These are phyloP conservation scores for Cathartes aura DNA, from an alignment of 2,113 vertebrate genomes.

Conservation along the genomic window DNA sequence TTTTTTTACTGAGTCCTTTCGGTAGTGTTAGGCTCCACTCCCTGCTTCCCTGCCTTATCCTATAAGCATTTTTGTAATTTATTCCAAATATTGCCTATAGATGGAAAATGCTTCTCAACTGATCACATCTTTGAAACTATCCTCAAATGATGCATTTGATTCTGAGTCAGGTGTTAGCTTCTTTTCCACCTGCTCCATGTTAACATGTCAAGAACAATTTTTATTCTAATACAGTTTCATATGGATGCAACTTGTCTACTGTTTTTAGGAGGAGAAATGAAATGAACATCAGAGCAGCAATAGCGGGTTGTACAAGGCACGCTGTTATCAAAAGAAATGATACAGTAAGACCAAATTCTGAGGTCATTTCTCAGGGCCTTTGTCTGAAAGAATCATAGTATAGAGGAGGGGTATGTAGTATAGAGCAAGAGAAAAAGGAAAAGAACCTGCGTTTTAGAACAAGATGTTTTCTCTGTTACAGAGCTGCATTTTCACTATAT, in stretches of 20 bases:
- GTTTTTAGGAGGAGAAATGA: background rate
- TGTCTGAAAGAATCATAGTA: background rate
- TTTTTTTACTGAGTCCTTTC: background rate
- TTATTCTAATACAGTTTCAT: background rate
- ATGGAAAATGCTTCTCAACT: background rate
- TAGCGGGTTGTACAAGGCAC: background rate
- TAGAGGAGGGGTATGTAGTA: background rate
- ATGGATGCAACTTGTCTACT: background rate
- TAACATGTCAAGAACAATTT: background rate
- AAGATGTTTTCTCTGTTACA: background rate
- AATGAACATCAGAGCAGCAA: background rate
- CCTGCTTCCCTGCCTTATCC: background rate
- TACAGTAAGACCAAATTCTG: background rate
- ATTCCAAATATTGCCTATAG: background rate
- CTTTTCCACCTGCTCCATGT: background rate
- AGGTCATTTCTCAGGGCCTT: background rate
- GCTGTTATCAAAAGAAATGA: background rate
- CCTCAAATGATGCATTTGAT: background rate
- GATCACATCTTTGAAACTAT: background rate
- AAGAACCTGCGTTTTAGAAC: background rate
- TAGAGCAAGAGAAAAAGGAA: background rate
- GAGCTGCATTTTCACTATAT: background rate
- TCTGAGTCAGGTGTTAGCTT: background rate
- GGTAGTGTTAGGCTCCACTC: background rate
- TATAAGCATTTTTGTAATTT: background rate